Conservation (phyloP, 2,888 invertebrate species). For the Subacronicta megacephala region DNA sequence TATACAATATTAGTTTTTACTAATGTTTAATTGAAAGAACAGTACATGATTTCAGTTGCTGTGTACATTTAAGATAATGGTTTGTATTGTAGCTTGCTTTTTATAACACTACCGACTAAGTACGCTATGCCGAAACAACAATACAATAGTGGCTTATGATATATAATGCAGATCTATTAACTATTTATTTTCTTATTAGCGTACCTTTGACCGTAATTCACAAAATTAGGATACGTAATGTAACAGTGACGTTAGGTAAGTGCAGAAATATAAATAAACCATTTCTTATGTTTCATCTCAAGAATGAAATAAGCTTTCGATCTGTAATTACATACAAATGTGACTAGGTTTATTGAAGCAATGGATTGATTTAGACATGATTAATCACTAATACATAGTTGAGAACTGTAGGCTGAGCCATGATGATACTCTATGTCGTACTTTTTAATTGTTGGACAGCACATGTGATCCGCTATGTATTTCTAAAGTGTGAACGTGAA, state of each 20-base stretch:
- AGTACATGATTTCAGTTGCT: slow-evolving; percentile 11
- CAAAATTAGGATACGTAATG: slow-evolving; percentile 54
- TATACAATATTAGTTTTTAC: not conserved
- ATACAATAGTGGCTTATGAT: slow-evolving; percentile 1
- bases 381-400: slow-evolving; percentile 28
- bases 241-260: slow-evolving; percentile 38
- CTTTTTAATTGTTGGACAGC: slow-evolving; percentile 35
- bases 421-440: no score
- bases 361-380: slow-evolving; percentile 12
- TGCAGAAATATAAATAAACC: slow-evolving; percentile 26
- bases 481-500: slow-evolving; percentile 30
- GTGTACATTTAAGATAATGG: slow-evolving; percentile 21
- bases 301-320: slow-evolving; percentile 63
- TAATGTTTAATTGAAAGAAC: slow-evolving; percentile 3
- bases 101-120: slow-evolving; percentile 16
- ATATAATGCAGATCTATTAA: slow-evolving; percentile 6
- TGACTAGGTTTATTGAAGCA: slow-evolving; percentile 40
- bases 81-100: slow-evolving; percentile 36
- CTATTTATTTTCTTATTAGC: slow-evolving; percentile 15
- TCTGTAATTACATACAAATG: slow-evolving; percentile 56
- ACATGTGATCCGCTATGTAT: slow-evolving; percentile 32
- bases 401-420: slow-evolving; percentile 18
- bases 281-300: slow-evolving; percentile 57
- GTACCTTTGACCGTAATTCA: slow-evolving; percentile 60
- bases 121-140: slow-evolving; percentile 15